Conservation (phyloP, 2,888 invertebrate species). For the Diabrotica balteata region DNA sequence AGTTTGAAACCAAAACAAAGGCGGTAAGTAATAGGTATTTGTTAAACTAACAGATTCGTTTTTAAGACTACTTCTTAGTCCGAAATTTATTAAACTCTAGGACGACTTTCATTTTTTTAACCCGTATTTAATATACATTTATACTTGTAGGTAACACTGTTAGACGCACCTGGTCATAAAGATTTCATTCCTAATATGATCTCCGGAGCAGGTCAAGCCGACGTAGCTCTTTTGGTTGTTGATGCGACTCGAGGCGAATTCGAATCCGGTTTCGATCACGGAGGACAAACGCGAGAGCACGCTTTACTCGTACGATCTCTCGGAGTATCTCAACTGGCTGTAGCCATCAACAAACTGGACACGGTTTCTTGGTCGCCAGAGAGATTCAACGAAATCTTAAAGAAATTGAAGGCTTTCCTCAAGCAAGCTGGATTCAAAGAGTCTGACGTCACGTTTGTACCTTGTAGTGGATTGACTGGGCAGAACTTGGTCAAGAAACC, state of each 20-base stretch:
- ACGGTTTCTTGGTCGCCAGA: conserved; percentile 92
- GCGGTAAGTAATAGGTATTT: conserved; percentile 40
- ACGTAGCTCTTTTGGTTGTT: conserved; percentile 94
- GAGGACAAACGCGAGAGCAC: conserved; percentile 98
- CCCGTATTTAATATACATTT: not conserved
- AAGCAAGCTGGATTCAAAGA: conserved; percentile 94
- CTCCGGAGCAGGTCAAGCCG: conserved; percentile 96
- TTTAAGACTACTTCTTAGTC: too few species aligned
- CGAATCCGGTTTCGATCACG: conserved; percentile 97
- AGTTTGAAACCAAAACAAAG: conserved; percentile 89
- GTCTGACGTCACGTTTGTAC: conserved; percentile 85
- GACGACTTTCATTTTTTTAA: not conserved
- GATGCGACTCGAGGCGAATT: conserved; percentile 97
- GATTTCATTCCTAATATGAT: conserved; percentile 99
- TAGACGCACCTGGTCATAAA: conserved; percentile 99
- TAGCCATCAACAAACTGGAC: conserved; percentile 97
- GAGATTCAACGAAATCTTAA: conserved; percentile 88
- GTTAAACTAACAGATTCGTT: too few species aligned
- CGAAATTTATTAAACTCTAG: not conserved
- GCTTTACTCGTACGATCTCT: conserved; percentile 87
- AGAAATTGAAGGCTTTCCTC: conserved; percentile 81
- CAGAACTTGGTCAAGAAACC: conserved; percentile 83
- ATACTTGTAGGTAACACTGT: conserved; percentile 69
- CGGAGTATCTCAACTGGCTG: conserved; percentile 92
- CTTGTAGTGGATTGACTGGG: conserved; percentile 96